phyloP scores from a whole-genome alignment of 2,888 invertebrate genomes.

The Saturnia japonica region DNA sequence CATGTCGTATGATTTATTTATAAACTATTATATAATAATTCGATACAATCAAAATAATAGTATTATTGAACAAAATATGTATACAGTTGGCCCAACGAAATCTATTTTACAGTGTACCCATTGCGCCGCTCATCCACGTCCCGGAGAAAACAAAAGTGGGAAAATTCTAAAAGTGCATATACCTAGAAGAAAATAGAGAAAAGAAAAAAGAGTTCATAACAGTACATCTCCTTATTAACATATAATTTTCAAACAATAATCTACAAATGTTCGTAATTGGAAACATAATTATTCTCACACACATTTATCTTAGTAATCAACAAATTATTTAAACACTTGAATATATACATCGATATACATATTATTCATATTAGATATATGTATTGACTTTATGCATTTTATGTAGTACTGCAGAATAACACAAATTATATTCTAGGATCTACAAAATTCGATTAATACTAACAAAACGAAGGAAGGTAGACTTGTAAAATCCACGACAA shows the following conservation, averaged over 20 bases:
- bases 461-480: conserved; percentile 22
- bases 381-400: no score
- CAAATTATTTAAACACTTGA: background rate
- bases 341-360: background rate
- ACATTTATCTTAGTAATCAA: background rate
- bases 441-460: background rate
- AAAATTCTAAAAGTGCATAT: conserved; percentile 48
- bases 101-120: conserved; percentile 59
- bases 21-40: no score
- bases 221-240: conserved; percentile 58
- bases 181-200: conserved; percentile 58
- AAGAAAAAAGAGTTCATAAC: conserved; percentile 55
- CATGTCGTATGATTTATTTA: no score
- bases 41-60: background rate
- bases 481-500: conserved; percentile 33
- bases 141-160: conserved; percentile 7
- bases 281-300: background rate
- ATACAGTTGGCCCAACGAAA: conserved; percentile 32
- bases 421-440: conserved; percentile 12
- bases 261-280: background rate
- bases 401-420: background rate
- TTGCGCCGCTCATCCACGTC: conserved; percentile 39
- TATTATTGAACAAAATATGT: background rate
- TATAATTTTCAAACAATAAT: background rate
- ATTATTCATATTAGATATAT: no score